phyloP scores from a whole-genome alignment of 2,888 invertebrate species.

The Agrotis ipsilon region DNA sequence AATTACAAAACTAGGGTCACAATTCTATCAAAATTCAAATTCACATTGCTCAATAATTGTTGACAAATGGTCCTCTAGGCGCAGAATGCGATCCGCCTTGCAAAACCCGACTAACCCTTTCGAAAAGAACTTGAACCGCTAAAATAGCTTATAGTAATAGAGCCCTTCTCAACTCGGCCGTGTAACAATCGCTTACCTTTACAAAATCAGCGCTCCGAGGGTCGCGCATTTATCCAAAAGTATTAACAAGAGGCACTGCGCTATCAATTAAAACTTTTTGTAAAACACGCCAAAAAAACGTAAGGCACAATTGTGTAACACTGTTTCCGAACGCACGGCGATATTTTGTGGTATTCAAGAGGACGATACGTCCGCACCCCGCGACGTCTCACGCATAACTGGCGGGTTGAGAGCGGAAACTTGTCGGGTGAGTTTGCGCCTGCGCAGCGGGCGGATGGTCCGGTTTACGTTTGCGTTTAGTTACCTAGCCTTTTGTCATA shows the following conservation, averaged over 20 bases:
- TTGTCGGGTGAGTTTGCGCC: constrained; percentile 82
- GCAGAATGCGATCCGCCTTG: constrained; percentile 85
- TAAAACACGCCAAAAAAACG: constrained; percentile 74
- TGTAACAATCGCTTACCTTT: constrained; percentile 81
- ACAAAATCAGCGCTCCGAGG: constrained; percentile 70
- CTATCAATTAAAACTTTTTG: constrained; percentile 73
- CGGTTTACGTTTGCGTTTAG: constrained; percentile 82
- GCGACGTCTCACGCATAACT: constrained; percentile 82
- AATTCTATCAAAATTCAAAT: constrained; percentile 69
- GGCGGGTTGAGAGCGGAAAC: constrained; percentile 75
- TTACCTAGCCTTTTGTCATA: constrained; percentile 86
- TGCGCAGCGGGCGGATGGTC: constrained; percentile 85
- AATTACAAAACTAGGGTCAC: constrained; percentile 71
- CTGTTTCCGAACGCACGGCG: constrained; percentile 83
- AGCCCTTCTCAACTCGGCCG: constrained; percentile 78
- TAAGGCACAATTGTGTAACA: constrained; percentile 81
- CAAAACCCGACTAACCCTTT: constrained; percentile 82
- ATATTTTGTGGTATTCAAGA: constrained; percentile 70
- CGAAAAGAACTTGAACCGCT: constrained; percentile 73
- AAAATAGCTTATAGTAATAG: constrained; percentile 74
- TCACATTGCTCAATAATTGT: constrained; percentile 81
- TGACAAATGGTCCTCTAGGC: constrained; percentile 79
- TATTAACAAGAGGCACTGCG: constrained; percentile 68
- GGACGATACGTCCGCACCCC: constrained; percentile 75
- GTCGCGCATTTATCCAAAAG: constrained; percentile 77